Percentiles rank a stretch among this genome's conserved stretches.
Evolutionary conservation across 2,797 vertebrate species (phyloP).

Genomic region (Pteropus rufus): DNA sequence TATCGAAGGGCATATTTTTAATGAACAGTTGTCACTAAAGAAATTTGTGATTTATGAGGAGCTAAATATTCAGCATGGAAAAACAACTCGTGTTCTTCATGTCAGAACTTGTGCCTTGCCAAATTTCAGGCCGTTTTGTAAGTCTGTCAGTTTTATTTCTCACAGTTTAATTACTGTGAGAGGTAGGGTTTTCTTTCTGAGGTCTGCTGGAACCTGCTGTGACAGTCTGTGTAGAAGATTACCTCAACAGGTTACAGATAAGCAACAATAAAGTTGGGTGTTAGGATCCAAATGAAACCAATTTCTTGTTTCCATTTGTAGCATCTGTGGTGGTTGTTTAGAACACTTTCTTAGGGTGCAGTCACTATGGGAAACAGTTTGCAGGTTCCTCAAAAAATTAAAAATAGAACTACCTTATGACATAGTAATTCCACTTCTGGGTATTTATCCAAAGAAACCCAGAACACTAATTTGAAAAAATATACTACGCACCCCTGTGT

Average conservation of each 20-base stretch:
- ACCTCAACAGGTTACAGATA: background rate
- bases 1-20: slow-evolving; percentile 42
- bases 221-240: background rate
- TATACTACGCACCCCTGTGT: too few relatives aligned
- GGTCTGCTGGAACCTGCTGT: background rate
- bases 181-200: background rate
- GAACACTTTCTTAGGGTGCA: background rate
- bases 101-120: slow-evolving; percentile 29
- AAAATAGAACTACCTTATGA: too few relatives aligned
- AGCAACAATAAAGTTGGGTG: background rate
- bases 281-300: background rate
- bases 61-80: slow-evolving; percentile 21
- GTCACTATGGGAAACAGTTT: too few relatives aligned
- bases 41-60: slow-evolving; percentile 39
- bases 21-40: slow-evolving; percentile 36
- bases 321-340: background rate
- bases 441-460: too few relatives aligned
- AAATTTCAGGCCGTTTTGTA: background rate
- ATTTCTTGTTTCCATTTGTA: background rate
- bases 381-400: too few relatives aligned
- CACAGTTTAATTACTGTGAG: background rate
- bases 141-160: slow-evolving; percentile 22
- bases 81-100: background rate
- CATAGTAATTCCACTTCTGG: too few relatives aligned
- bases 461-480: too few relatives aligned